Base-by-base conservation (phyloP, 1,140 invertebrate genomes). In the Pseudomyrmex pallidus region DNA sequence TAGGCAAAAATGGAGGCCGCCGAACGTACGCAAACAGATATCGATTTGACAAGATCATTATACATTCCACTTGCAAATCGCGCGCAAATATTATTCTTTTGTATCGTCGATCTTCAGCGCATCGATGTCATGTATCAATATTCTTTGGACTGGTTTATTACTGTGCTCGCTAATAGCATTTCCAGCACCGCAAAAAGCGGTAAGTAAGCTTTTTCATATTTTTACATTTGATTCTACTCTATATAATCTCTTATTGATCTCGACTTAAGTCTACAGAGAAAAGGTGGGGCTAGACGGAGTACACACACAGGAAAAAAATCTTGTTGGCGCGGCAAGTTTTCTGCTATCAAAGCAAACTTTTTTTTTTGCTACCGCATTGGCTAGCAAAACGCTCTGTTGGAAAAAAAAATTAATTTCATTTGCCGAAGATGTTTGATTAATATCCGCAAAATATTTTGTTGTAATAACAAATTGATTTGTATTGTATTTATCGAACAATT, bases 91-190 rank as follows among this genome's bases (percentile, higher is more conserved):
- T 92, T 97, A 15, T 97, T 96, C 91, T 97, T 97, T 91, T 97
- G 96, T 76, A 94, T 97, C 8, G 94, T 95, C 56, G 96, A 97
- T 91, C 91, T 97, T 66, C 95, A 96, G 20, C 95, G 95, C 82
- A 95, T 97, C 48, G 96, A 97, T 92, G 96, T 96, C 7, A 97
- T 97, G 97, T 97, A 97, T 92, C 97, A 97, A 89, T 97, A 97
- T 90, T 97, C 96, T 3, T 92, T 97, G 17, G 95, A 96, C 74
- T 97, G 96, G 96, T 97, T 97, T 90, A 95, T 97, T 74, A 95
- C 95, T 67, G 95, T 97, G 5, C 97, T 97, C 90, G 95, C 95
- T 67, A 95, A 95, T 82, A 97, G 95, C 89, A 97, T 97, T 88
- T 94, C 95, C 8, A 95, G 95, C 82, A 95, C 96, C 0, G 96